Base-by-base conservation (phyloP, 2,797 vertebrate genomes). In the Leptoclinus maculatus region DNA sequence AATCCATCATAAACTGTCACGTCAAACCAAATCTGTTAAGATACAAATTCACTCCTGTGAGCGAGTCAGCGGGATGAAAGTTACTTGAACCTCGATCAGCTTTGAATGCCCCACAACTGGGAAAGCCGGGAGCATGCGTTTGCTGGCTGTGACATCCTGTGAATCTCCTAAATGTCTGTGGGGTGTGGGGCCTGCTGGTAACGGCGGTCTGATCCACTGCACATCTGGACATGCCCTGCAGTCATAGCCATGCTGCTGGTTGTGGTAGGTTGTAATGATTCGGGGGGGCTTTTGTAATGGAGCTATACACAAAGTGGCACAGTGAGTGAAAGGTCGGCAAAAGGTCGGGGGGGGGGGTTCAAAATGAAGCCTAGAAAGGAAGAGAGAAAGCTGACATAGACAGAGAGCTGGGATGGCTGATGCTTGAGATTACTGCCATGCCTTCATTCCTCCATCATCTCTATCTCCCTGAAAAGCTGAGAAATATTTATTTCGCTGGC, bases 151-250 rank as follows among this genome's bases (percentile, higher is more conserved):
- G 76, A 77, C 78, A 83, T 66, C 51, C 62, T 66, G 58, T 39
- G 77, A 77, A 76, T 85, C 74, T 63, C 74, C 75, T 51, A 49
- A 68, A 66, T 75, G 79, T 65, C 67, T 71, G 67, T 66, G 64
- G 64, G 64, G 58, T 79, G 71, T 49, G 45, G 66, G 56, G 57
- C 60, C 80, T 83, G 69, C 65, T 78, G 80, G 68, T 73, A 62
- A 76, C 2, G 29, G 34, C n/a, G 43, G 60, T 39, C 21, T 45
- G 68, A 80, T 76, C 56, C 67, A 32, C 21, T 56, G 72, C 74
- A 77, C 83, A 67, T 87, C 86, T 89, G 86, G 86, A 81, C 71
- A 54, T 51, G 60, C 53, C 74, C 77, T 56, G 51, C 71, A 78
- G 83, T 74, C 45, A 78, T 4, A 58, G 41, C 34, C 21, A 8